These are phyloP conservation scores for Portevinia maculata DNA, from an alignment of 2,888 invertebrate genomes.

Conservation along the genomic window DNA sequence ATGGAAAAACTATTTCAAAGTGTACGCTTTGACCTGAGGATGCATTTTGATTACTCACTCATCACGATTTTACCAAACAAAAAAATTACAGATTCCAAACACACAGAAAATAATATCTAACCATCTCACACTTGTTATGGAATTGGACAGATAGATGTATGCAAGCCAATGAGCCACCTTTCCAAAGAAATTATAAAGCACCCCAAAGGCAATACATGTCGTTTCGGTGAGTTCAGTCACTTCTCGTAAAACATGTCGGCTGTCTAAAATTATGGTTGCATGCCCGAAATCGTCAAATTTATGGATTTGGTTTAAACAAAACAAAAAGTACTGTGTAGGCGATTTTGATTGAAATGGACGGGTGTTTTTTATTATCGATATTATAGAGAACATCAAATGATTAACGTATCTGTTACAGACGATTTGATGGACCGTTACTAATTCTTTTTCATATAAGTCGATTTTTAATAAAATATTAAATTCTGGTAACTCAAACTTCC, in stretches of 20 bases:
- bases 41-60: constrained; percentile 19
- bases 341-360: constrained; percentile 3
- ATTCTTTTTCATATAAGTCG: not conserved
- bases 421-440: constrained; percentile 30
- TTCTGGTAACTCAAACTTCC: no score
- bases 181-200: constrained; percentile 34
- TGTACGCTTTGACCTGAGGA: constrained; percentile 8
- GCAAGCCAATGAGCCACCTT: constrained; percentile 34
- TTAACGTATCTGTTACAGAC: constrained; percentile 34
- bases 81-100: constrained; percentile 44
- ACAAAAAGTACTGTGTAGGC: constrained; percentile 37
- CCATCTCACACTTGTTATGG: constrained; percentile 38
- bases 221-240: constrained; percentile 62
- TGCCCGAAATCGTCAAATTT: constrained; percentile 58
- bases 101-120: constrained; percentile 9
- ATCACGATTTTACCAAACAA: constrained; percentile 9
- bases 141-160: constrained; percentile 31
- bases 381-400: constrained; percentile 35
- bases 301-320: constrained; percentile 46
- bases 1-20: constrained; percentile 13
- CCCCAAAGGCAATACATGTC: constrained; percentile 46
- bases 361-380: not conserved
- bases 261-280: constrained; percentile 43
- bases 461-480: not conserved
- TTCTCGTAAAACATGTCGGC: constrained; percentile 40